Base-by-base conservation (phyloP, 2,888 invertebrate species). In the Helobdella robusta region DNA sequence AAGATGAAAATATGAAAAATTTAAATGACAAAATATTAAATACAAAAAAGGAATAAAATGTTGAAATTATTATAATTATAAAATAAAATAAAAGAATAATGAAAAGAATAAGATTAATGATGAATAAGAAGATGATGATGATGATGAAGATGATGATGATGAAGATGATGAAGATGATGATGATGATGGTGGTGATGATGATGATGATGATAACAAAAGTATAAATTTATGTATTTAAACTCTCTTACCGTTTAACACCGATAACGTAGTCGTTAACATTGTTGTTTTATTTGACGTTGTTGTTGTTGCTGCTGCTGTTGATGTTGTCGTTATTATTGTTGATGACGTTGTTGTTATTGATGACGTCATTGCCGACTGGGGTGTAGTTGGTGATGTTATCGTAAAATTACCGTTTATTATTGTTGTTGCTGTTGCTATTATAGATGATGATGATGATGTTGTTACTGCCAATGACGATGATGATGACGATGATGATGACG, bases 391-490 rank as follows among this genome's bases (percentile, higher is more conserved):
- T n/a, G n/a, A n/a, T n/a, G n/a, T n/a, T n/a, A n/a, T n/a, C n/a
- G n/a, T n/a, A n/a, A n/a, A n/a, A n/a, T n/a, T n/a, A n/a, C n/a
- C n/a, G n/a, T n/a, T 30, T 65, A 18, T 63, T n/a, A n/a, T n/a
- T 63, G 80, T 80, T 56, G 79, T 80, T 61, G 77, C 78, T 28
- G 76, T 73, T 74, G 70, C 70, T 5, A 78, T 76, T 52, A 78
- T 77, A 11, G 76, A 77, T 56, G 75, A 68, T 15, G 72, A 68
- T 68, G 44, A 40, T 40, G 44, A 40, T 40, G 44, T 15, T 40
- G 44, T 15, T 40, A n/a, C 11, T 40, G 44, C 11, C n/a, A n/a
- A 40, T 40, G 44, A 40, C n/a, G 44, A 40, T 40, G 44, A 40
- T 40, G 44, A 40, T 40, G 44, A 40, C n/a, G 44, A 40, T 40